phyloP scores from a whole-genome alignment of 2,797 vertebrate genomes.

The Pyrocephalus nanus region DNA sequence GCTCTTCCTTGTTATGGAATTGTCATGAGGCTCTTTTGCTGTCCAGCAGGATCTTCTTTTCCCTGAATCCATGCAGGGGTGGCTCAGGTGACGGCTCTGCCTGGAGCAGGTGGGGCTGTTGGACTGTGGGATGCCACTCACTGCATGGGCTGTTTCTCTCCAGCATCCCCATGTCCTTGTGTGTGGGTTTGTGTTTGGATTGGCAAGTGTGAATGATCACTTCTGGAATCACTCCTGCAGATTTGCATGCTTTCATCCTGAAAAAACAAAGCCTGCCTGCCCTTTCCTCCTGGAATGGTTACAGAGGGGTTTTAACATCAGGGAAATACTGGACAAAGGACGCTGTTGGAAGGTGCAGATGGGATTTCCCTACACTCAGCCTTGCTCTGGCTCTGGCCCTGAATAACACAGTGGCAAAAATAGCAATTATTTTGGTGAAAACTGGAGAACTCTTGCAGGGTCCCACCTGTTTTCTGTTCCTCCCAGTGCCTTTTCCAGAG shows the following conservation, averaged over 20 bases:
- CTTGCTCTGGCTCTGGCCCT: neutral
- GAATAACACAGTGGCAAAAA: neutral
- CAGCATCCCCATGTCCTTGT: neutral
- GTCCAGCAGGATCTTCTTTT: accelerated
- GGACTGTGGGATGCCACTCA: accelerated
- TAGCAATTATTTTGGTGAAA: neutral
- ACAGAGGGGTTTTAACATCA: neutral
- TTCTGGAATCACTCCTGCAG: neutral
- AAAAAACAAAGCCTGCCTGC: neutral
- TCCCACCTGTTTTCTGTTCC: neutral
- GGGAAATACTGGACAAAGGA: neutral
- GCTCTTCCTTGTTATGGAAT: neutral
- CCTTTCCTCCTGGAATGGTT: neutral
- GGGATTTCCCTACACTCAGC: neutral
- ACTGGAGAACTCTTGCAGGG: neutral
- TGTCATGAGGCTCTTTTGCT: neutral
- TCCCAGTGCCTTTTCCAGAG: neutral
- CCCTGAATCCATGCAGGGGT: neutral
- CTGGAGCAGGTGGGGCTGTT: neutral
- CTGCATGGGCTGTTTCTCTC: neutral
- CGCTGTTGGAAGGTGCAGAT: neutral
- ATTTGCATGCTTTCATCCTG: neutral
- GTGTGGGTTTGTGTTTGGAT: neutral
- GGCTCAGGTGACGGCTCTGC: neutral
- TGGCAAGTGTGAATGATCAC: accelerated